Conservation (phyloP, 2,113 vertebrate species). For the Halcyon senegalensis region DNA sequence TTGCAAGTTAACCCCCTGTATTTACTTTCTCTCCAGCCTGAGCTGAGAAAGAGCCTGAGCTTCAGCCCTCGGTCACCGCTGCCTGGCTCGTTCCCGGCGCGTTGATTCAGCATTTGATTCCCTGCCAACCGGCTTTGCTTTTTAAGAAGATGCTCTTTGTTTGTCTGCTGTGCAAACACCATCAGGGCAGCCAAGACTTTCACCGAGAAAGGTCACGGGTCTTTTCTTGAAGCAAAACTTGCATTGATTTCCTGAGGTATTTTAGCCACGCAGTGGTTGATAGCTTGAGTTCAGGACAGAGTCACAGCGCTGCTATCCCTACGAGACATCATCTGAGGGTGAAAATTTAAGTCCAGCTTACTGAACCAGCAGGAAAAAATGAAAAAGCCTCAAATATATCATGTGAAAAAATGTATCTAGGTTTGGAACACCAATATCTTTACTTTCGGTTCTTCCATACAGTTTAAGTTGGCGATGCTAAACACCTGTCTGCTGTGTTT, state of each 20-base stretch:
- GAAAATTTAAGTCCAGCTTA: background rate
- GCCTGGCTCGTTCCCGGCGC: background rate
- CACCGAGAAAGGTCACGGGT: background rate
- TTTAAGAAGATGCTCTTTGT: constrained; percentile 40
- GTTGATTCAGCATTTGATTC: background rate
- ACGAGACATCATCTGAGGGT: background rate
- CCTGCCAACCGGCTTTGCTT: constrained; percentile 12
- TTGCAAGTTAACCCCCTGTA: background rate
- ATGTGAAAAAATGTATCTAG: background rate
- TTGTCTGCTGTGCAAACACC: constrained; percentile 16
- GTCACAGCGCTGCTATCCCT: background rate
- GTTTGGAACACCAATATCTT: background rate
- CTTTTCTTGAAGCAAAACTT: background rate
- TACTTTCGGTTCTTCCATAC: background rate
- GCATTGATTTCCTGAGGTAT: background rate
- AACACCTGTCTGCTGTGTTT: background rate
- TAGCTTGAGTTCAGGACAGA: background rate
- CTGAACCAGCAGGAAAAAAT: background rate
- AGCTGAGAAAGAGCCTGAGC: background rate
- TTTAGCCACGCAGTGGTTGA: background rate
- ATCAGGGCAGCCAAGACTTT: background rate
- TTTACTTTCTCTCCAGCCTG: background rate
- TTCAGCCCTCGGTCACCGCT: background rate
- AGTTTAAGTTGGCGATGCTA: background rate
- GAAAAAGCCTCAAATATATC: background rate